phyloP scores from a whole-genome alignment of 2,113 vertebrate genomes.

The Dendrocopos noguchii region DNA sequence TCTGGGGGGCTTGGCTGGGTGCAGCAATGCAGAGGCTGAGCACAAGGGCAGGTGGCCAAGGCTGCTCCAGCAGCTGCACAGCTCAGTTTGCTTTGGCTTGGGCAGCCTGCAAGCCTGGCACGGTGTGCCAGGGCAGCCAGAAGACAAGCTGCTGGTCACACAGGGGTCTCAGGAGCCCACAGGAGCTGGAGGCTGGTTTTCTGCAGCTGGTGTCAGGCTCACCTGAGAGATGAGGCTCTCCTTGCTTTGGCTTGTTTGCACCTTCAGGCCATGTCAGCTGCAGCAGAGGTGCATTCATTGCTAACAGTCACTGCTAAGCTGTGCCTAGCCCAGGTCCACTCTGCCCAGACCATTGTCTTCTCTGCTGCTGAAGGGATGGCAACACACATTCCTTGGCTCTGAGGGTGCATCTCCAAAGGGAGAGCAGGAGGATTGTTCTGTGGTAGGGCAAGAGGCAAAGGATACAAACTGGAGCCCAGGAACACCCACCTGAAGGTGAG shows the following conservation, averaged over 20 bases:
- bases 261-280: rapidly evolving
- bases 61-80: not conserved
- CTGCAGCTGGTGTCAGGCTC: not conserved
- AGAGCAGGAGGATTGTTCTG: not conserved
- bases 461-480: no score
- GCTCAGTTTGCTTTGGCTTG: not conserved
- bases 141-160: not conserved
- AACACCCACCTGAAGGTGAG: no score
- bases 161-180: not conserved
- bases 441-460: no score
- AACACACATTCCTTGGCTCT: not conserved
- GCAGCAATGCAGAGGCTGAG: not conserved
- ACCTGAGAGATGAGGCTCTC: not conserved
- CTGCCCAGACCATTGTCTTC: not conserved
- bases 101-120: not conserved
- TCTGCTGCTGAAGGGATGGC: not conserved
- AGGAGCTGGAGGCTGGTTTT: not conserved
- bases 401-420: not conserved
- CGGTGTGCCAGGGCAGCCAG: not conserved
- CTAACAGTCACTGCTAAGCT: not conserved
- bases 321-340: rapidly evolving
- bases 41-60: not conserved
- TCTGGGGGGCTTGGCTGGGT: not conserved
- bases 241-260: rapidly evolving
- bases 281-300: not conserved